Percentiles rank a stretch among this genome's conserved stretches.
phyloP scores from a whole-genome alignment of 2,113 vertebrate species.

The Festucalex cinctus region DNA sequence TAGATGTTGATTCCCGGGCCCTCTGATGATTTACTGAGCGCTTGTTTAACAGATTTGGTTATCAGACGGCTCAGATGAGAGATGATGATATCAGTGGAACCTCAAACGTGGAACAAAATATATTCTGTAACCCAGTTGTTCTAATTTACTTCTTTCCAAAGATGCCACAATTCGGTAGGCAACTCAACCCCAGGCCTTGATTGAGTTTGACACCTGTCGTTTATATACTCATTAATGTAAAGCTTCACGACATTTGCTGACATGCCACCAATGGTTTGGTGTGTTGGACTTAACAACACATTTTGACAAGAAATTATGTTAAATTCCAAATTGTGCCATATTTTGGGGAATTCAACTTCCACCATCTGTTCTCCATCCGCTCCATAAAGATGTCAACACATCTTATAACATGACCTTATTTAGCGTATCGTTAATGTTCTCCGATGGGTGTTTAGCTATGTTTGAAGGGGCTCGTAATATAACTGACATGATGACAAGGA shows the following conservation, averaged over 20 bases:
- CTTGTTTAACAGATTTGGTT: constrained; percentile 34
- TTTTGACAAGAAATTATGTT: no score
- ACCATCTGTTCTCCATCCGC: constrained; percentile 20
- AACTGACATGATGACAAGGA: not conserved
- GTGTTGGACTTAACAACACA: no score
- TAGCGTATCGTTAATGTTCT: not conserved
- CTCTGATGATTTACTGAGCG: constrained; percentile 33
- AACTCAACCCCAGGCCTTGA: no score
- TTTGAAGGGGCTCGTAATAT: not conserved
- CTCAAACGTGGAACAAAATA: not conserved
- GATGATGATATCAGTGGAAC: constrained; percentile 14
- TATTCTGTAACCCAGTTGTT: not conserved
- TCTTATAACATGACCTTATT: not conserved
- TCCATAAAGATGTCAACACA: not conserved
- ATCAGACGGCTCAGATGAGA: constrained; percentile 21
- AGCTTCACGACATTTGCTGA: no score
- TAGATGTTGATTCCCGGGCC: constrained; percentile 26
- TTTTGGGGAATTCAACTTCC: no score
- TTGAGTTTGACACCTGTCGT: no score
- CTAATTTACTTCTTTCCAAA: not conserved
- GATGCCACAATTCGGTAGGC: no score
- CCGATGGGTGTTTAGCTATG: not conserved
- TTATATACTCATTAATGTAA: no score
- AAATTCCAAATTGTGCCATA: no score
- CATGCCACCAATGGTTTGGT: no score